Evolutionary conservation across 2,888 invertebrate genomes (phyloP).

Genomic region (Nineta flava): DNA sequence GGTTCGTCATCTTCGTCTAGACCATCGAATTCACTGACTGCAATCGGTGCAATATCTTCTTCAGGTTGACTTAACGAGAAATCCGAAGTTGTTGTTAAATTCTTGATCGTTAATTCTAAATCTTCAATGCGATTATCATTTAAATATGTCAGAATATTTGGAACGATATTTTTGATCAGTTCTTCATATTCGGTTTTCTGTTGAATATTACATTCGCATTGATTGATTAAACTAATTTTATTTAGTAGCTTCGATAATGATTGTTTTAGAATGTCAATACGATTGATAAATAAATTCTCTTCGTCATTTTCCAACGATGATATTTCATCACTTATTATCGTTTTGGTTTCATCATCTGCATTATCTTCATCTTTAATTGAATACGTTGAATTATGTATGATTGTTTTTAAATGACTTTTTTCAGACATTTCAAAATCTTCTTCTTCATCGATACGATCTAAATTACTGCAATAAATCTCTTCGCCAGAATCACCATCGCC

Average conservation of each 20-base stretch:
- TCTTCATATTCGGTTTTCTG: too few species aligned
- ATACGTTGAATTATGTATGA: background rate
- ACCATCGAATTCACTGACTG: background rate
- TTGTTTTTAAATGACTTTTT: background rate
- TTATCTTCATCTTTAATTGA: background rate
- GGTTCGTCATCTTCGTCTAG: background rate
- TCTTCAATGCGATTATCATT: too few species aligned
- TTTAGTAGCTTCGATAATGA: too few species aligned
- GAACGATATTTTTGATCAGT: too few species aligned
- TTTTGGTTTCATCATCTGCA: background rate
- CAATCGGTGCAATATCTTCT: too few species aligned
- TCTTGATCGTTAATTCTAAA: too few species aligned
- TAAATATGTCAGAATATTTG: too few species aligned
- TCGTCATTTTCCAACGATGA: background rate
- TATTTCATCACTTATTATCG: background rate
- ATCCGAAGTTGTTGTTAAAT: too few species aligned
- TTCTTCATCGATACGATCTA: background rate
- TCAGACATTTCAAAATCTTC: background rate
- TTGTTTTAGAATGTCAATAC: too few species aligned
- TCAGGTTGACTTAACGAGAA: too few species aligned
- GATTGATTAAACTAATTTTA: too few species aligned
- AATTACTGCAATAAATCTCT: constrained; percentile 7
- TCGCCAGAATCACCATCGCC: constrained; percentile 13
- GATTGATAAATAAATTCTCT: background rate
- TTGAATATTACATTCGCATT: too few species aligned